Evolutionary conservation across 2,888 invertebrate species (phyloP).

Genomic region (Acronicta alni): DNA sequence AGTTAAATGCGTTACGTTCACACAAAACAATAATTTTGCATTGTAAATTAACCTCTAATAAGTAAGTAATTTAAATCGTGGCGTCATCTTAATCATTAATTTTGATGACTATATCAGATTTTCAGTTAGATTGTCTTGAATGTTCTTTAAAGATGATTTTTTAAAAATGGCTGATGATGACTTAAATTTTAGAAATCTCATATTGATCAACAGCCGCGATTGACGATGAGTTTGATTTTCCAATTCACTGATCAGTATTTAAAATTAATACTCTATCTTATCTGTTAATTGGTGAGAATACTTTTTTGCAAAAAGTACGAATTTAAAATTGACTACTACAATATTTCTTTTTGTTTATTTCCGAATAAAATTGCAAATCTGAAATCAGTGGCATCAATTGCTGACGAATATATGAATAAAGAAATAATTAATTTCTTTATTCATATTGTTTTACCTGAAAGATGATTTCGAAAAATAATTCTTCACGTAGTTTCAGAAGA

Average conservation of each 20-base stretch:
- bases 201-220: constrained; percentile 29
- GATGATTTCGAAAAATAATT: not conserved
- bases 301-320: constrained; percentile 28
- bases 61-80: too few species aligned
- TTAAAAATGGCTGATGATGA: constrained; percentile 22
- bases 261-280: constrained; percentile 22
- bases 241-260: constrained; percentile 22
- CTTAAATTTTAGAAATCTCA: constrained; percentile 28
- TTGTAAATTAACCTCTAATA: too few species aligned
- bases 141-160: constrained; percentile 41
- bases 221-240: constrained; percentile 35
- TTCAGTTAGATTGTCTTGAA: too few species aligned
- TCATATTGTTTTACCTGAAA: too few species aligned
- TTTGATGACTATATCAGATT: constrained; percentile 8
- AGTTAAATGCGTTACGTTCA: too few species aligned
- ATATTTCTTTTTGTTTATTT: not conserved
- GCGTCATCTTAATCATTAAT: constrained; percentile 10
- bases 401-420: too few species aligned
- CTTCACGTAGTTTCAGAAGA: not conserved
- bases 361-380: too few species aligned
- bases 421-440: too few species aligned
- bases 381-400: too few species aligned
- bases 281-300: constrained; percentile 8
- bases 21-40: too few species aligned
- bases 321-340: constrained; percentile 12